These are phyloP conservation scores for Knipowitschia caucasica DNA, from an alignment of 2,797 vertebrate species.

Conservation along the genomic window DNA sequence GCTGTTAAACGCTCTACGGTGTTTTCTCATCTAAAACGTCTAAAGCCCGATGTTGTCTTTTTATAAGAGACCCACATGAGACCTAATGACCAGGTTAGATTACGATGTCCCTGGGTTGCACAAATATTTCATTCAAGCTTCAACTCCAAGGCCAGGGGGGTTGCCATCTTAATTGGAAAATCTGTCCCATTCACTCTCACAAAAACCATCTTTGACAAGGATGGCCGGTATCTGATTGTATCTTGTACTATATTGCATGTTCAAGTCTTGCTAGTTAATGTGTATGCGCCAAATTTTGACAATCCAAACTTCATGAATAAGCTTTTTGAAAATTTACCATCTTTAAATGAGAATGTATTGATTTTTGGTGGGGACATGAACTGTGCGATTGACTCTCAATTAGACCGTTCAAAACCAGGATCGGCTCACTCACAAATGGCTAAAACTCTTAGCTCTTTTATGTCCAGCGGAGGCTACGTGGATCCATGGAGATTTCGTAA, in stretches of 20 bases:
- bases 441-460: constrained; percentile 8
- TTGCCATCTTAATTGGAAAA: constrained; percentile 6
- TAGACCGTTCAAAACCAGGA: constrained; percentile 7
- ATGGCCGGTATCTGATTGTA: constrained; percentile 12
- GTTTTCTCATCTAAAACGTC: background rate
- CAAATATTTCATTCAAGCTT: too few species aligned
- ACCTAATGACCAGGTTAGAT: too few species aligned
- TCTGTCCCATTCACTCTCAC: background rate
- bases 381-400: background rate
- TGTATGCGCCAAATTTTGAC: constrained; percentile 14
- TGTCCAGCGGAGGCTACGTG: background rate
- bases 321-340: background rate
- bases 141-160: constrained; percentile 8
- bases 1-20: background rate
- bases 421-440: constrained; percentile 17
- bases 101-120: too few species aligned
- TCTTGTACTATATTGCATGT: background rate
- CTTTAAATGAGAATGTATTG: background rate
- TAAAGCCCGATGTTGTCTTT: constrained; percentile 6
- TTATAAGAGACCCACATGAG: constrained; percentile 16
- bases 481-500: constrained; percentile 24
- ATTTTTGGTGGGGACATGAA: constrained; percentile 17
- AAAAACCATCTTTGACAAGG: background rate
- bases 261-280: background rate
- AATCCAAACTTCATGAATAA: constrained; percentile 4